Base-by-base conservation (phyloP, 2,888 invertebrate genomes). In the Lochmaea crataegi region DNA sequence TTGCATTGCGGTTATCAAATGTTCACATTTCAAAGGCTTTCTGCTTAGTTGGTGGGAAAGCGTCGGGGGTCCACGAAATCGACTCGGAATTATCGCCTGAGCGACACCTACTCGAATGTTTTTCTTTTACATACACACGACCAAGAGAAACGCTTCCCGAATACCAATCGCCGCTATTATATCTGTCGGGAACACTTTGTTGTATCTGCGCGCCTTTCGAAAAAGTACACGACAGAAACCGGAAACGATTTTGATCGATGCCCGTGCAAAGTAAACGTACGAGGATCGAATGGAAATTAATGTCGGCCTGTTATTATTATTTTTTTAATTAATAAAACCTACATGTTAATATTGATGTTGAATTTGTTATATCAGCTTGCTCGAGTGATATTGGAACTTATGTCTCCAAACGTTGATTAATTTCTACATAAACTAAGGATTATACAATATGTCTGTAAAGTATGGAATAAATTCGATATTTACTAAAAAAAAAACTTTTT, bases 1-100 rank as follows among this genome's bases (percentile, higher is more conserved):
- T 79, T 79, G 77, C 79, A 76, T 76, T 77, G 78, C 76, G 77
- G 74, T 72, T 73, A 74, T 74, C 74, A 18, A 71, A 65, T 69
- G 57, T 22, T 65, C 68, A 18, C 51, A 42, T 69, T 69, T 51
- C 73, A 45, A 69, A 65, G 65, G 68, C n/a, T 65, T 69, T 69
- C 60, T 45, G 42, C 64, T 64, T 53, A 64, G 63, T 69, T 69
- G 42, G 69, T 53, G 69, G 45, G 48, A 69, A 63, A 53, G 53
- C 63, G 60, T 22, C 26, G 63, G 53, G 57, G 48, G 7, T 7
- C 41, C 53, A 32, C 22, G 16, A 32, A 68, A 68, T 68, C 64
- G 56, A 56, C 56, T 69, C 38, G 45, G 64, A 64, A 69, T 64
- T 63, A 53, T 69, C 51, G 61, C 53, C 32, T 53, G 51, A 56